Evolutionary conservation across 2,797 vertebrate species (phyloP), one percentile per base, ranked within the genome.

Genomic region (Gymnopithys bicolor): DNA sequence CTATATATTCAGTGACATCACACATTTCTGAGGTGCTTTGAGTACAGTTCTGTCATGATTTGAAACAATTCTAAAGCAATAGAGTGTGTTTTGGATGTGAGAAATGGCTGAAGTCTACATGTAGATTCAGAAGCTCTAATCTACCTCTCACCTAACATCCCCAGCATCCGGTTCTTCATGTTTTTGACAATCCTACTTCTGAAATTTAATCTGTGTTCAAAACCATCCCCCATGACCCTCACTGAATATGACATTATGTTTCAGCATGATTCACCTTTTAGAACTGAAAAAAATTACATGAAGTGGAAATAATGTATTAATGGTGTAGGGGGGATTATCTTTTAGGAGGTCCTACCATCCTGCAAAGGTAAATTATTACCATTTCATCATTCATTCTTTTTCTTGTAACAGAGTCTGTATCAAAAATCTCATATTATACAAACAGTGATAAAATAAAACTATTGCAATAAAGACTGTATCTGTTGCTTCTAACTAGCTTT

Each of bases 261-360:
- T 85, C 55, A 46, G 0, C 0, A 30, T 37, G 9, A 49, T 41
- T 17, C 9, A 46, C 5, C 5, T 7, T 2, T 15, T n/a, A 89
- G 90, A 89, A 60, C 22, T 35, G 55, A 63, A 68, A 11, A 84
- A 83, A 87, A 27, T 12, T 0, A 11, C 5, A 30, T 32, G 51
- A 41, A 55, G 22, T 28, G 2, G 32, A 78, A 91, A 77, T 41
- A 53, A 1, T 13, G 7, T 53, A 19, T 49, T 71, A 53, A 60
- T 46, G 23, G 8, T 41, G 25, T 13, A 52, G 11, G 8, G 9
- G 60, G 4, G 15, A 33, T 68, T 58, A 32, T 18, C 5, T 60
- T 74, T 28, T 39, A 59, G 22, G 19, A 51, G 8, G 14, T 68
- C 4, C 2, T 21, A 51, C 3, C 5, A 17, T 23, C 19, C 24